Conservation (phyloP, 2,888 invertebrate genomes). For the Acrobasis consociella region DNA sequence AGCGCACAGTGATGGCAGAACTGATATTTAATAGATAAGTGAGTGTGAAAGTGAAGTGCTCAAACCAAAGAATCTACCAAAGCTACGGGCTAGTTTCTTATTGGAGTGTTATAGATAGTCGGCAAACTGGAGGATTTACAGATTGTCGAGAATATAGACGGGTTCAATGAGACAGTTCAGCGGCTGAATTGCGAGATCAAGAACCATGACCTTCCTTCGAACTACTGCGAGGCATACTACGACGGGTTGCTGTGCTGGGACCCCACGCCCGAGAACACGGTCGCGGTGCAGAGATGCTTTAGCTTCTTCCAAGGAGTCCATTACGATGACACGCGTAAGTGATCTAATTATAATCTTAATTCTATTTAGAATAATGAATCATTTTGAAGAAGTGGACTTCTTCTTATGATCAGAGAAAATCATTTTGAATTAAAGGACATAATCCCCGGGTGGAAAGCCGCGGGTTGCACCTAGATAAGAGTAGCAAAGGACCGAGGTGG, state of each 20-base stretch:
- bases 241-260: slow-evolving; percentile 94
- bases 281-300: slow-evolving; percentile 90
- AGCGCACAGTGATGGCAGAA: slow-evolving; percentile 46
- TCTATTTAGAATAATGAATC: too few relatives aligned
- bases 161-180: slow-evolving; percentile 62
- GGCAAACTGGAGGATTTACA: slow-evolving; percentile 79
- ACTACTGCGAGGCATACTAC: slow-evolving; percentile 86
- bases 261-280: slow-evolving; percentile 86
- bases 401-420: too few relatives aligned
- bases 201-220: slow-evolving; percentile 52
- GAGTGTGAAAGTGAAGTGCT: slow-evolving; percentile 44
- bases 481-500: too few relatives aligned
- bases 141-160: slow-evolving; percentile 63
- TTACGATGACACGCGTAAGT: slow-evolving; percentile 93
- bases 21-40: slow-evolving; percentile 40
- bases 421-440: too few relatives aligned
- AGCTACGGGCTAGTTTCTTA: slow-evolving; percentile 49
- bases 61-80: slow-evolving; percentile 56
- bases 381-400: too few relatives aligned
- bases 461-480: too few relatives aligned
- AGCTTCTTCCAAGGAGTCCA: slow-evolving; percentile 89
- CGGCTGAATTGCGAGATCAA: slow-evolving; percentile 60
- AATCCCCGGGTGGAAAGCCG: too few relatives aligned
- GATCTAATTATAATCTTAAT: slow-evolving; percentile 8
- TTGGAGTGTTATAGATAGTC: slow-evolving; percentile 42